Percentiles rank a stretch among this genome's conserved stretches.
phyloP scores from a whole-genome alignment of 2,888 invertebrate genomes.

The Campoletis raptor region DNA sequence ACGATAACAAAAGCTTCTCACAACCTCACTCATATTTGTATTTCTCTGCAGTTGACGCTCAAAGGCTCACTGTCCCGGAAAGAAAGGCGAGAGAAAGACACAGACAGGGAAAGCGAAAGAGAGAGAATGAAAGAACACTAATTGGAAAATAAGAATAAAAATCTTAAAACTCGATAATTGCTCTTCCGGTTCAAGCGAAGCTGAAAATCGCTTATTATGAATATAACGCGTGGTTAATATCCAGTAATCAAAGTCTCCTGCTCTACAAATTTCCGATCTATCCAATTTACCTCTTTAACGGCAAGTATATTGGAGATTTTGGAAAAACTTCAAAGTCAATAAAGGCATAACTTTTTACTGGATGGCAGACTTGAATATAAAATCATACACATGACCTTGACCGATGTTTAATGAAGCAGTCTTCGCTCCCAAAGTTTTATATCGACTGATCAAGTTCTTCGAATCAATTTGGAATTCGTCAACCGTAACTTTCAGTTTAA shows the following conservation, averaged over 20 bases:
- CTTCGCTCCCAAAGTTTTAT: no score
- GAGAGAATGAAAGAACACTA: background rate
- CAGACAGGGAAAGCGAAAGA: background rate
- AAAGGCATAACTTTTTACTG: background rate
- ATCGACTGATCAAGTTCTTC: no score
- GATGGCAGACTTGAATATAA: background rate
- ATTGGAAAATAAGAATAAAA: constrained; percentile 37
- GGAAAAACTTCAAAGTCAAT: background rate
- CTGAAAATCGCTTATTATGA: constrained; percentile 41
- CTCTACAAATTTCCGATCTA: background rate
- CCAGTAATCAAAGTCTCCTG: constrained; percentile 16
- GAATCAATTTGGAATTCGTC: no score
- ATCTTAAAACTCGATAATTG: constrained; percentile 47
- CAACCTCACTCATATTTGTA: constrained; percentile 25
- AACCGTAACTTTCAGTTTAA: no score
- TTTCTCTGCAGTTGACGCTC: background rate
- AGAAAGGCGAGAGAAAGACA: background rate
- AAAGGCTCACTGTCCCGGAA: background rate
- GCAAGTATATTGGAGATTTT: background rate
- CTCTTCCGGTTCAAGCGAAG: constrained; percentile 25
- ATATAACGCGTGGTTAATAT: constrained; percentile 22
- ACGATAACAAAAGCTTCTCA: constrained; percentile 21
- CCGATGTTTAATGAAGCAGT: background rate
- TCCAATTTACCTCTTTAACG: background rate
- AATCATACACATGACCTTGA: background rate